These are phyloP conservation scores for Gymnorhina tibicen DNA, from an alignment of 2,113 vertebrate genomes.

Conservation along the genomic window DNA sequence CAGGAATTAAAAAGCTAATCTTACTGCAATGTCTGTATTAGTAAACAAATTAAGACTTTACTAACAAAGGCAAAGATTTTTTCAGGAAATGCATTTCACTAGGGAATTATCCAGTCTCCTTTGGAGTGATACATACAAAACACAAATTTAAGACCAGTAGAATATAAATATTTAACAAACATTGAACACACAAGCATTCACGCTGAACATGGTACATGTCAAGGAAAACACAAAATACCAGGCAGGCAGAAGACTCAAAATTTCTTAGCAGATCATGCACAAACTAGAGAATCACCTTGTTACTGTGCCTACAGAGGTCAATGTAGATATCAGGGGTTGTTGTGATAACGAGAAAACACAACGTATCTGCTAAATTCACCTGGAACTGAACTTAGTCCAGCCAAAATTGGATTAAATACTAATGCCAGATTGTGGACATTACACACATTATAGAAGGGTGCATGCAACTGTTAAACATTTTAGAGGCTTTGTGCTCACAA, in stretches of 20 bases:
- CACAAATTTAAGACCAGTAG: background rate
- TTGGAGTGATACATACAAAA: background rate
- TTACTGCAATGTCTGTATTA: background rate
- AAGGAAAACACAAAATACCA: background rate
- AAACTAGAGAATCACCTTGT: background rate
- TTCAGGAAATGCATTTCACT: background rate
- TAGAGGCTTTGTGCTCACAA: constrained; percentile 1
- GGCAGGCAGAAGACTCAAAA: background rate
- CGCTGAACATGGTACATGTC: background rate
- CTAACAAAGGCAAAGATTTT: background rate
- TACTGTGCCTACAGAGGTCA: background rate
- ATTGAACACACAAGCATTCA: background rate
- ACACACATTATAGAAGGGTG: background rate
- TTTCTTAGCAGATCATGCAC: constrained; percentile 5
- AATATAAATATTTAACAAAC: background rate
- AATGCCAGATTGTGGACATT: background rate
- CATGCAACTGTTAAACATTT: background rate
- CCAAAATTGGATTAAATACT: background rate
- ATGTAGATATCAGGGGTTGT: background rate
- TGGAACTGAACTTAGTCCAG: background rate
- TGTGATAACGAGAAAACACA: background rate
- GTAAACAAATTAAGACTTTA: background rate
- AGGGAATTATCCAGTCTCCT: background rate
- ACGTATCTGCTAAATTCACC: background rate
- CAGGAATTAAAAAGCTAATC: background rate